A percentile compares a stretch with the other conserved stretches of the same genome.
Conservation (phyloP, 2,888 invertebrate genomes). For the Meteorus colon region DNA sequence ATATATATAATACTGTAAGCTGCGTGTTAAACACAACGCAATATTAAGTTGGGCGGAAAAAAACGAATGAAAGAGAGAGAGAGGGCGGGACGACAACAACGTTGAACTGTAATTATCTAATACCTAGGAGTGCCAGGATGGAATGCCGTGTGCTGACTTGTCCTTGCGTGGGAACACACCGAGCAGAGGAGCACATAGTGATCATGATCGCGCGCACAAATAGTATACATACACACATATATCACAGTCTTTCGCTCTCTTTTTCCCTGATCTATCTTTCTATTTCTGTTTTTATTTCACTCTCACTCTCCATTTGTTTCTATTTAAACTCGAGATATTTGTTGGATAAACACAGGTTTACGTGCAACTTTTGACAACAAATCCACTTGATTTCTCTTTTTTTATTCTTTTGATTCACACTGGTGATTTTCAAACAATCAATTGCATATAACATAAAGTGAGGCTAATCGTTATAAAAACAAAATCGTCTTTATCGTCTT, state of each 20-base stretch:
- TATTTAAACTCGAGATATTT: constrained; percentile 24
- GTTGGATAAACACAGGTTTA: constrained; percentile 16
- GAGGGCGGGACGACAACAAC: constrained; percentile 52
- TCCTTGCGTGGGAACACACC: constrained; percentile 54
- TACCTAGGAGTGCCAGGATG: constrained; percentile 59
- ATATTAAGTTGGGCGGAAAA: neutral
- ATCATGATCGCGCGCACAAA: constrained; percentile 34
- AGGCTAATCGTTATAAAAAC: too few species aligned
- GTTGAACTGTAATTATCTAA: constrained; percentile 58
- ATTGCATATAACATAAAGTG: too few species aligned
- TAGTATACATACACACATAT: neutral
- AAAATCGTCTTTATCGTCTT: too few species aligned
- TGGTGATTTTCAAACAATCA: too few species aligned
- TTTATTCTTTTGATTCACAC: too few species aligned
- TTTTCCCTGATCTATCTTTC: neutral
- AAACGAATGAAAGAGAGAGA: constrained; percentile 42
- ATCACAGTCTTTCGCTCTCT: neutral
- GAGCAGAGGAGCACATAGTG: constrained; percentile 42
- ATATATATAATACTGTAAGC: constrained; percentile 12
- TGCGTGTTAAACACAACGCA: constrained; percentile 5
- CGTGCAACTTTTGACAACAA: neutral
- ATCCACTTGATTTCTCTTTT: neutral
- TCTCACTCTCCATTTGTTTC: neutral
- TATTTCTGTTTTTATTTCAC: constrained; percentile 8
- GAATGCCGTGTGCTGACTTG: constrained; percentile 53